These are phyloP conservation scores for Saimiri boliviensis DNA, from an alignment of 2,113 vertebrate genomes.

Conservation along the genomic window DNA sequence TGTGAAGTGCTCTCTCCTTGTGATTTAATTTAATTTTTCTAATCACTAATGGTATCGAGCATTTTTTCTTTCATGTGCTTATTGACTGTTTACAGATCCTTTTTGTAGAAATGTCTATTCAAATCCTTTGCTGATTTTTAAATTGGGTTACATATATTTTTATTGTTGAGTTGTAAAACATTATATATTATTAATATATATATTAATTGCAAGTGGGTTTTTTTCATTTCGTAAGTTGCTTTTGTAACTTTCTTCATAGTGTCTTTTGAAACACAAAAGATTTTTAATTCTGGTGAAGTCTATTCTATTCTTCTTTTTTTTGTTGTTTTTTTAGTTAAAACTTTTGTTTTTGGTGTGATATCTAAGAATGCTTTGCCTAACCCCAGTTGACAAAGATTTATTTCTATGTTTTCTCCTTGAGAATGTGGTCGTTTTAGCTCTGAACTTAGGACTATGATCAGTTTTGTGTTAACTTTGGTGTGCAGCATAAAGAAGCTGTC, in stretches of 20 bases:
- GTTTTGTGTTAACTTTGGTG: background rate
- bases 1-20: background rate
- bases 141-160: background rate
- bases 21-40: background rate
- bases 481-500: background rate
- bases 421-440: background rate
- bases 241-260: background rate
- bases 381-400: background rate
- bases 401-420: background rate
- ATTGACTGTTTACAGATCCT: background rate
- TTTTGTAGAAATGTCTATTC: background rate
- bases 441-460: background rate
- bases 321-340: background rate
- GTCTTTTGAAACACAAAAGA: background rate
- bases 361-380: background rate
- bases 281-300: background rate
- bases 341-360: background rate
- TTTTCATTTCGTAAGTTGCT: background rate
- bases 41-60: background rate
- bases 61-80: background rate
- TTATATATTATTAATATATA: background rate
- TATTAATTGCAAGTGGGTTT: background rate
- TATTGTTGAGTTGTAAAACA: background rate
- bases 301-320: background rate
- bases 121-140: background rate